Conservation (phyloP, 2,797 vertebrate species). For the Scolopax bukidnonensis region DNA sequence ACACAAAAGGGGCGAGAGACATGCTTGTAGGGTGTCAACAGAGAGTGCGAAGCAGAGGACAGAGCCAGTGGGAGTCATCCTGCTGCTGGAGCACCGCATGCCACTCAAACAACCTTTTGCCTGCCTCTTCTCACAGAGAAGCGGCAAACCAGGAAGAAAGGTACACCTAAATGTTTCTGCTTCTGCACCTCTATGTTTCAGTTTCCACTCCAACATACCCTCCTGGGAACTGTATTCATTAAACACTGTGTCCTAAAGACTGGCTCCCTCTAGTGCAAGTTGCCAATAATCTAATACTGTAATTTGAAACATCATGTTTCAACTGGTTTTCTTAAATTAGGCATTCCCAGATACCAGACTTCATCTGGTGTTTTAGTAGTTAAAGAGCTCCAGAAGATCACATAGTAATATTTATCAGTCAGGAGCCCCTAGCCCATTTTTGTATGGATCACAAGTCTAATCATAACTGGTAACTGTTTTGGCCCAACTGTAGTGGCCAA, state of each 20-base stretch:
- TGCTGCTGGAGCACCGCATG: background rate
- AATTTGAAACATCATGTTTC: background rate
- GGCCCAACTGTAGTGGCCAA: background rate
- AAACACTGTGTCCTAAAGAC: background rate
- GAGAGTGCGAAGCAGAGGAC: background rate
- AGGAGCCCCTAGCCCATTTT: background rate
- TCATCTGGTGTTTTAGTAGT: background rate
- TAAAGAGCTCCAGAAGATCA: background rate
- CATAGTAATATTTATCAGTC: background rate
- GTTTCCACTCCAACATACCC: background rate
- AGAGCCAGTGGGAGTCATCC: background rate
- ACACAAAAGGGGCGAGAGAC: background rate
- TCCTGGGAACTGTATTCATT: background rate
- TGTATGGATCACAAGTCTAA: background rate
- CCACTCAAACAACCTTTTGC: background rate
- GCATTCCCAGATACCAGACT: background rate
- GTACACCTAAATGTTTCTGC: fast-evolving
- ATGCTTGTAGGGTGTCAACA: background rate
- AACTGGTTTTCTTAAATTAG: background rate
- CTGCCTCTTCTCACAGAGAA: background rate
- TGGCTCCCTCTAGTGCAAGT: slow-evolving; percentile 4
- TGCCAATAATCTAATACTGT: background rate
- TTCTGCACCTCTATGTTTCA: background rate
- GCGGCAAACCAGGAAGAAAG: background rate
- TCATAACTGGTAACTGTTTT: background rate